Conservation (phyloP, 2,888 invertebrate genomes). For the Ametastegia equiseti region DNA sequence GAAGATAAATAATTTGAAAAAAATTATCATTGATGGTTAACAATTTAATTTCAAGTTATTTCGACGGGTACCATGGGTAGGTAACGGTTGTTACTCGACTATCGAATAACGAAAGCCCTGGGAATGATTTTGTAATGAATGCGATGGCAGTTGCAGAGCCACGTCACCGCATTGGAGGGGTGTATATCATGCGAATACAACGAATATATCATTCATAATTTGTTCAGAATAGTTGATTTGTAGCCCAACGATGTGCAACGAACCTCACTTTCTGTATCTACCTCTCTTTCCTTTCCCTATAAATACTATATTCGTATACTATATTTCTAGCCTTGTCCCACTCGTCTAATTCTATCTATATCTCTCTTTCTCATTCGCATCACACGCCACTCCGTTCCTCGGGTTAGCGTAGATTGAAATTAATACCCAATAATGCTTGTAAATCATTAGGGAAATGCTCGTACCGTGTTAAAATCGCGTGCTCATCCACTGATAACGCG, state of each 20-base stretch:
- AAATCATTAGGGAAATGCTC: constrained; percentile 72
- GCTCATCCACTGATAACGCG: constrained; percentile 39
- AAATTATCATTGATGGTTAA: background rate
- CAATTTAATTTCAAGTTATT: background rate
- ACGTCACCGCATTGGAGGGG: constrained; percentile 41
- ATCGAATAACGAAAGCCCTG: constrained; percentile 22
- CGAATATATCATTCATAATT: constrained; percentile 75
- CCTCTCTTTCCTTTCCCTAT: constrained; percentile 60
- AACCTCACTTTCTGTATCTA: constrained; percentile 62
- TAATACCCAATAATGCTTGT: constrained; percentile 75
- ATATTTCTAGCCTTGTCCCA: constrained; percentile 8
- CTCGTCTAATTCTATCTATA: constrained; percentile 55
- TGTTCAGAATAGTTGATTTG: constrained; percentile 75
- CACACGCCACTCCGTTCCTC: constrained; percentile 39
- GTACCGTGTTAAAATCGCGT: constrained; percentile 48
- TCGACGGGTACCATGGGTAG: background rate
- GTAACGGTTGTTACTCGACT: constrained; percentile 4
- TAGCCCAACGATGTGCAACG: constrained; percentile 73
- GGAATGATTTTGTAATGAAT: constrained; percentile 44
- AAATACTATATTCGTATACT: constrained; percentile 51
- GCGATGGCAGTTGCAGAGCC: constrained; percentile 17
- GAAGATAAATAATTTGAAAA: background rate
- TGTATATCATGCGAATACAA: constrained; percentile 34
- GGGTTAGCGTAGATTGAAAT: constrained; percentile 72
- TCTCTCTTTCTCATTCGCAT: constrained; percentile 61